A percentile compares a stretch with the other conserved stretches of the same genome.
Conservation (phyloP, 2,888 invertebrate genomes). For the Apamea monoglypha region DNA sequence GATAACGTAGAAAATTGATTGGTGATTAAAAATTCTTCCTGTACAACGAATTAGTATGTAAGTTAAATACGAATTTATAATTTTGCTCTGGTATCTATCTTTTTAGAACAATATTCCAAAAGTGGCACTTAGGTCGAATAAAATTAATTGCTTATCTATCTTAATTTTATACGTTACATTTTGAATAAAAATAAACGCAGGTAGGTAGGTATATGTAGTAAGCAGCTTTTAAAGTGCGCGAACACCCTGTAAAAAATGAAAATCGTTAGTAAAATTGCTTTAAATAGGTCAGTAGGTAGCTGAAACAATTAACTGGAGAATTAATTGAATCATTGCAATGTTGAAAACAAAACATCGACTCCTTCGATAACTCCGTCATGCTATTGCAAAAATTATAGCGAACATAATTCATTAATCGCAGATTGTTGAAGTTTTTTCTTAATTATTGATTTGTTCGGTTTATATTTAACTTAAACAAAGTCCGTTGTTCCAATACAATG, state of each 20-base stretch:
- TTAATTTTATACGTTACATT: slow-evolving; percentile 60
- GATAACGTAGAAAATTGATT: background rate
- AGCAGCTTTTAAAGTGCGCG: slow-evolving; percentile 80
- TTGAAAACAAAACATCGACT: slow-evolving; percentile 31
- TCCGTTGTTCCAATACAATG: background rate
- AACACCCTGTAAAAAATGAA: slow-evolving; percentile 80
- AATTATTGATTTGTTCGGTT: slow-evolving; percentile 1
- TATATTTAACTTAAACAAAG: background rate
- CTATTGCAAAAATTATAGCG: slow-evolving; percentile 38
- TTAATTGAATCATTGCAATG: slow-evolving; percentile 10
- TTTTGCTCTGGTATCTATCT: slow-evolving; percentile 61
- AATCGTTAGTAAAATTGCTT: slow-evolving; percentile 24
- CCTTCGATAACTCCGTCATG: slow-evolving; percentile 43
- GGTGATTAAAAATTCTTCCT: slow-evolving; percentile 8
- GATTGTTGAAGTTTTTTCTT: slow-evolving; percentile 5
- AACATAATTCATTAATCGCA: slow-evolving; percentile 27
- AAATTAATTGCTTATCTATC: slow-evolving; percentile 66
- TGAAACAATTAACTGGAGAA: slow-evolving; percentile 14
- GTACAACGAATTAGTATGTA: slow-evolving; percentile 28
- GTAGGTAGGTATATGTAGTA: slow-evolving; percentile 60
- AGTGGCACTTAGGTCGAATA: slow-evolving; percentile 77
- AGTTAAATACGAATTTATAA: slow-evolving; percentile 48
- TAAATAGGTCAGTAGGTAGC: background rate
- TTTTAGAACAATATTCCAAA: slow-evolving; percentile 69
- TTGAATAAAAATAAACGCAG: slow-evolving; percentile 62